Evolutionary conservation across 64 coral and sea anemone genomes (phyloP), one percentile per base, ranked within the genome.

Genomic region (Pocillopora damicornis): DNA sequence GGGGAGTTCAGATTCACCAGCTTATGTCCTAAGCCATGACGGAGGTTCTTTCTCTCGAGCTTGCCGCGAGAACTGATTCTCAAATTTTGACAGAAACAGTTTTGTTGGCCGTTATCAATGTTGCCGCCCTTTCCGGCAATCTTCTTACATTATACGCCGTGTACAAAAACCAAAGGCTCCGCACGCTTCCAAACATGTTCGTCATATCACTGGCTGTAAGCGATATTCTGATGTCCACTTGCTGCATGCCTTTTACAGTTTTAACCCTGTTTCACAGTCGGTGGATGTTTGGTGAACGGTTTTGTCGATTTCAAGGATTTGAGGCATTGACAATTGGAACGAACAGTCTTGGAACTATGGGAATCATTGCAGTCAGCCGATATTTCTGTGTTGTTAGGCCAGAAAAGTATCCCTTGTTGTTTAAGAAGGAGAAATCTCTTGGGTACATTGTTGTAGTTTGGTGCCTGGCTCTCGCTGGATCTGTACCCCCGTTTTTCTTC

Each of bases 401-500:
- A 42, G 56, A 79, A 15, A 58, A 79, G 2, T 89, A 89, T 22
- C 9, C 30, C 35, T 5, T 15, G 25, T 9, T 89, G 2, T 89
- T 89, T 18, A 89, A 75, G 8, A 15, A 13, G 37, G 30, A 30
- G 30, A 30, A 30, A 30, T 30, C 30, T 30, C 30, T 30, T 30
- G 30, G 30, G 30, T 30, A 30, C 56, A 90, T 90, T 75, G 11
- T 62, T 2, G 58, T 34, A 10, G 88, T 94, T n/a, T 94, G 92
- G 92, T 60, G 76, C 10, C 5, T 83, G 12, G 60, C 82, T 35
- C 63, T 94, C 0, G 16, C 90, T 63, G 68, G 81, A 20, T 94
- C 92, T 10, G 69, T 90, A 0, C 92, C 92, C 1, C 88, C 92
- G 1, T 62, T 90, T 22, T 60, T 90, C 25, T 74, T 94, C 56